Conservation (phyloP, 1,140 invertebrate genomes). For the Papilio polyxenes region DNA sequence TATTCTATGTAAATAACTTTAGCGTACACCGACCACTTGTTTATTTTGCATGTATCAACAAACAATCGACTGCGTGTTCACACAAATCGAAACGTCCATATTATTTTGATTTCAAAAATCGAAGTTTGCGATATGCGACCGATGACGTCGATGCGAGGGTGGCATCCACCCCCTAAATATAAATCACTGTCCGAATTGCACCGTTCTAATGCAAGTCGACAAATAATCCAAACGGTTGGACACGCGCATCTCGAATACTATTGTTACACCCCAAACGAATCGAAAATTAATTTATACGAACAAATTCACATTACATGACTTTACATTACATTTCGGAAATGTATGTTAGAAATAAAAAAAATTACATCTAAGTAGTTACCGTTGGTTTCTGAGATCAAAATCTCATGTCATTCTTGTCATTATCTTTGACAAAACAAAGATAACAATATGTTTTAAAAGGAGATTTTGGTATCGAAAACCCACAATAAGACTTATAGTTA, state of each 20-base stretch:
- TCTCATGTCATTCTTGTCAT: no score
- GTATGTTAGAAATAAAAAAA: neutral
- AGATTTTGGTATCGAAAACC: no score
- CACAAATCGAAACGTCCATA: constrained; percentile 62
- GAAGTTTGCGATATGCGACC: constrained; percentile 73
- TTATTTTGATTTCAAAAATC: constrained; percentile 74
- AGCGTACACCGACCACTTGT: neutral
- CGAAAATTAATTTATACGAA: constrained; percentile 58
- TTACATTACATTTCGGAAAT: neutral
- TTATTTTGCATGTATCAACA: constrained; percentile 27
- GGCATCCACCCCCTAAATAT: constrained; percentile 73
- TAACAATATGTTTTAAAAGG: no score
- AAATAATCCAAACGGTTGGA: constrained; percentile 68
- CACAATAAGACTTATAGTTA: no score
- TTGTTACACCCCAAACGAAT: constrained; percentile 53
- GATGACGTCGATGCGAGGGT: constrained; percentile 65
- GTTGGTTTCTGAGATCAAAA: no score
- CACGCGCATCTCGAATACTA: constrained; percentile 60
- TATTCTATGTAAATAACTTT: neutral
- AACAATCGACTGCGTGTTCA: constrained; percentile 42
- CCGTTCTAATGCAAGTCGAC: constrained; percentile 73
- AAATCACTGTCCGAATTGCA: constrained; percentile 79
- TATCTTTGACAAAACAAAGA: no score
- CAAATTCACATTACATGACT: constrained; percentile 40
- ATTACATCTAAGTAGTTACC: no score